Conservation (phyloP, 2,113 vertebrate genomes). For the Prunella fulvescens region DNA sequence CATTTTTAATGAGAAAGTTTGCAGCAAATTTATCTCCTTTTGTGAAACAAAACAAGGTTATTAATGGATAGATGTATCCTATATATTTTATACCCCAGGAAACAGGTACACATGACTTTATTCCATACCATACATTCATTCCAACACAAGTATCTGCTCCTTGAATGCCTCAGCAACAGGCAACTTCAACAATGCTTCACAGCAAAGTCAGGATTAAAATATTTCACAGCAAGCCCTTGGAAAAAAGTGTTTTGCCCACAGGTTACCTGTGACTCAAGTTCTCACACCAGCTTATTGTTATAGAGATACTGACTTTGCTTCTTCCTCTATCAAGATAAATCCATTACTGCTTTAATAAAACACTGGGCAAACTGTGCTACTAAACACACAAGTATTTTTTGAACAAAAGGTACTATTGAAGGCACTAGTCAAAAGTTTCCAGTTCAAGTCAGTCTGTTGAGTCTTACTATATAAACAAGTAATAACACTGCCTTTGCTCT, state of each 20-base stretch:
- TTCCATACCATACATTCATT: background rate
- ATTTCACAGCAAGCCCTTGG: background rate
- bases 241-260: background rate
- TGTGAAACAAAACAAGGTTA: background rate
- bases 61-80: background rate
- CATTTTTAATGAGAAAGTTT: conserved; percentile 92
- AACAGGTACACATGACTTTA: rapidly evolving
- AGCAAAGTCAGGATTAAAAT: background rate
- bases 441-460: background rate
- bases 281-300: background rate
- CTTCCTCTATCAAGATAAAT: background rate
- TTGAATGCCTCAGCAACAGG: background rate
- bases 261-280: background rate
- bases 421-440: background rate
- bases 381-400: background rate
- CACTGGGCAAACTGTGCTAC: background rate
- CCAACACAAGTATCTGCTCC: background rate
- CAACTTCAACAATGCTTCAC: background rate
- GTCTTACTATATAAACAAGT: background rate
- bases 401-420: background rate
- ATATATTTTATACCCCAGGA: background rate
- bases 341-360: background rate
- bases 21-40: conserved; percentile 94
- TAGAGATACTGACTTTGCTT: background rate
- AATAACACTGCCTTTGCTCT: background rate